A percentile compares a stretch with the other conserved stretches of the same genome.
phyloP scores from a whole-genome alignment of 2,888 invertebrate species.

The Nasonia oneida region DNA sequence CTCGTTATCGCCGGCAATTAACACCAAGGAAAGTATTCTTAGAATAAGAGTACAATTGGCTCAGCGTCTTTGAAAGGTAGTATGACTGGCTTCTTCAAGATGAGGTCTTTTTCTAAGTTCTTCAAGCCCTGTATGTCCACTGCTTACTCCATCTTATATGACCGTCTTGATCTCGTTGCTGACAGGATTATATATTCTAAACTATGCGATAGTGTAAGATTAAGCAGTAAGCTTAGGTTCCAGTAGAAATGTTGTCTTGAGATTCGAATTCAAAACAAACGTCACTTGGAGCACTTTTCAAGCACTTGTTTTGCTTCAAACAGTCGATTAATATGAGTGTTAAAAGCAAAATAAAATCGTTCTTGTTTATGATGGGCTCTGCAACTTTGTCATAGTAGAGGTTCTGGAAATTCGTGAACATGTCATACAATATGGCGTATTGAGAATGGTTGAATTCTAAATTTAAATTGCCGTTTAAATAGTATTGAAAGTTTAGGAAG shows the following conservation, averaged over 20 bases:
- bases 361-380: not conserved
- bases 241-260: not conserved
- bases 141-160: not conserved
- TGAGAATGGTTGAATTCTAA: no score
- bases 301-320: no score
- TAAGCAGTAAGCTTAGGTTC: not conserved
- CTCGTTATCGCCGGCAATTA: not conserved
- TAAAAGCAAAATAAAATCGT: not conserved
- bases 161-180: no score
- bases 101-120: not conserved
- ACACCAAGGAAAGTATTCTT: not conserved
- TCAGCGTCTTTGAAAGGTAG: not conserved
- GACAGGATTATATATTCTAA: no score
- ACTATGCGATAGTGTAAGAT: no score
- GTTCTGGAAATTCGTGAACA: not conserved
- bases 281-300: not conserved
- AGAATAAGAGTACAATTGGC: not conserved
- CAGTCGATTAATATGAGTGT: not conserved
- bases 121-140: not conserved
- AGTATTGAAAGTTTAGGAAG: not conserved
- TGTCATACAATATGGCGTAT: no score
- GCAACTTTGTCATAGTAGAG: not conserved
- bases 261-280: not conserved
- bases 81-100: not conserved
- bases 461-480: no score